Conservation (phyloP, 2,888 invertebrate species). For the Flabesymbios commensalis region DNA sequence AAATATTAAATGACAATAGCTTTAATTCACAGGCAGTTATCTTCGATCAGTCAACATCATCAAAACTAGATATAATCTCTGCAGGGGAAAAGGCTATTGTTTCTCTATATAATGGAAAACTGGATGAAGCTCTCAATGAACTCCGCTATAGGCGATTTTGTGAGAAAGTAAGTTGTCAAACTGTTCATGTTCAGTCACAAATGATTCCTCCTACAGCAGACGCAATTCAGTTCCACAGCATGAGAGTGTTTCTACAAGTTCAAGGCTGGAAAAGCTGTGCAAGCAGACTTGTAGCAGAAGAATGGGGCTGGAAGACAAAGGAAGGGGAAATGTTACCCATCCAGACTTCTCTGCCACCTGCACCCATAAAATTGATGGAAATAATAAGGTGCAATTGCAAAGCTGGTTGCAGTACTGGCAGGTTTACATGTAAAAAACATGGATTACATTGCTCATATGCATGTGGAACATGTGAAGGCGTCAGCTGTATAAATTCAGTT, state of each 20-base stretch:
- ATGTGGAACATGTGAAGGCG: constrained; percentile 18
- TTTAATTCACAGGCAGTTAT: neutral
- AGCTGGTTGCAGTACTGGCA: constrained; percentile 23
- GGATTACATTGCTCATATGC: constrained; percentile 16
- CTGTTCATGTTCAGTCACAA: constrained; percentile 28
- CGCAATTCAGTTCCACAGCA: constrained; percentile 33
- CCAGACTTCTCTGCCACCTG: constrained; percentile 21
- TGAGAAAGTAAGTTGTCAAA: constrained; percentile 13
- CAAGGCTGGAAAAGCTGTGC: constrained; percentile 37
- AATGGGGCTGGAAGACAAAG: constrained; percentile 31
- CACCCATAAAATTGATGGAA: constrained; percentile 30
- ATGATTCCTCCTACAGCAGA: constrained; percentile 37
- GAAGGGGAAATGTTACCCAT: constrained; percentile 21
- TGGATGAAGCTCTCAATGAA: neutral
- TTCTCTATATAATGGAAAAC: constrained; percentile 1
- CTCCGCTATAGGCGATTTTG: constrained; percentile 19
- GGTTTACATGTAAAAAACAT: constrained; percentile 20
- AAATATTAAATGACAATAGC: constrained; percentile 2
- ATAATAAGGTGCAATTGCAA: constrained; percentile 34
- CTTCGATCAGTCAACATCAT: neutral
- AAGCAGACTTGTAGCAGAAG: constrained; percentile 11
- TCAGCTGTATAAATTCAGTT: too few relatives aligned
- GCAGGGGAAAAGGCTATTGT: constrained; percentile 1
- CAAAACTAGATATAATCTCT: neutral
- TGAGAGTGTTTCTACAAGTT: constrained; percentile 34